Conservation (phyloP, 2,888 invertebrate genomes). For the Didymodactylos carnosus region DNA sequence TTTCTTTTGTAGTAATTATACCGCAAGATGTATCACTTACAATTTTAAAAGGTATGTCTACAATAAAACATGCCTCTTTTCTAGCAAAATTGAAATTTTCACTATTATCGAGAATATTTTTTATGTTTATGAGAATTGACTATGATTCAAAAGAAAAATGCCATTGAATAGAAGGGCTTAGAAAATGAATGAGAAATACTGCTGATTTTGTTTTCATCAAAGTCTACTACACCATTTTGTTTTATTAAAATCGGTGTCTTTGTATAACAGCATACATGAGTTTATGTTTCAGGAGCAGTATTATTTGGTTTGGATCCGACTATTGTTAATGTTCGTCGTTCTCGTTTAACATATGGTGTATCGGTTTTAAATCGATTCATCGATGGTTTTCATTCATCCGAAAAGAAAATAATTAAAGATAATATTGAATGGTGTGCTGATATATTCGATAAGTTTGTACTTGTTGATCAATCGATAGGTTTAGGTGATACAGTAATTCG, state of each 20-base stretch:
- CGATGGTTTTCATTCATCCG: conserved; percentile 34
- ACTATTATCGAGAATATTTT: too few species aligned
- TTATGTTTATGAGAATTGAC: too few species aligned
- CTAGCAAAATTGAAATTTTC: too few species aligned
- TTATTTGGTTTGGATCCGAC: conserved; percentile 40
- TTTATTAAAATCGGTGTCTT: too few species aligned
- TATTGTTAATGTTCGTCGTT: conserved; percentile 37
- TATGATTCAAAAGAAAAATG: too few species aligned
- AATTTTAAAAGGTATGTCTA: conserved; percentile 38
- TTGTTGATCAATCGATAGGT: conserved; percentile 37
- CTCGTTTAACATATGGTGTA: conserved; percentile 41
- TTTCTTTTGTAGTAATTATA: too few species aligned
- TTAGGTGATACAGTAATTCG: conserved; percentile 39
- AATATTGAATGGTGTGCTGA: conserved; percentile 42
- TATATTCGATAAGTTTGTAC: conserved; percentile 40
- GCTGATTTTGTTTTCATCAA: too few species aligned
- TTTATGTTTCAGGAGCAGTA: conserved; percentile 35
- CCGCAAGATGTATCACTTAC: conserved; percentile 38
- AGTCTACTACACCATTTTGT: too few species aligned
- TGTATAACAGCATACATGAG: neutral
- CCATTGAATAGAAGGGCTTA: too few species aligned
- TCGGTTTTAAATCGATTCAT: conserved; percentile 40
- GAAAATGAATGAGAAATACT: too few species aligned
- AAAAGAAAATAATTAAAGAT: conserved; percentile 37
- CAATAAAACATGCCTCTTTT: too few species aligned